Percentiles rank a stretch among this genome's conserved stretches.
Conservation (phyloP, 2,113 vertebrate species). For the Platanista minor region DNA sequence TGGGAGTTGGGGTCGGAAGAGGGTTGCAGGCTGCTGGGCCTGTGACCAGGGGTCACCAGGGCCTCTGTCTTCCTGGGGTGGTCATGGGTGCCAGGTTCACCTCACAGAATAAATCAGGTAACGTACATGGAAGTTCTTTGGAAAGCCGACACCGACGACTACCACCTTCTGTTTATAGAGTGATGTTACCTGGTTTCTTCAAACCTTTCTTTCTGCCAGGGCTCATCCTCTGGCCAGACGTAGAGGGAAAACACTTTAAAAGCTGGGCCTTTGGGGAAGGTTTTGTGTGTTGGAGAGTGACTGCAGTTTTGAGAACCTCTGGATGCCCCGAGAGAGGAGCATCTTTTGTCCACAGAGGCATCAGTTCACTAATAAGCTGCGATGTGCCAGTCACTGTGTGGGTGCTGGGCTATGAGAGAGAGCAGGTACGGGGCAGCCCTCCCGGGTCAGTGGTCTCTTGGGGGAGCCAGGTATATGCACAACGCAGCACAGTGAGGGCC, state of each 20-base stretch:
- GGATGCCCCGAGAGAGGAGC: too few species aligned
- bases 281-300: too few species aligned
- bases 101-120: not conserved
- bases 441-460: fast-evolving
- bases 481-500: fast-evolving
- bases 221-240: not conserved
- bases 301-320: not conserved
- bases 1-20: not conserved
- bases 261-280: not conserved
- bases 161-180: not conserved
- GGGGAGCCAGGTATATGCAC: fast-evolving
- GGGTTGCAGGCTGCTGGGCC: not conserved
- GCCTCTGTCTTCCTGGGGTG: not conserved
- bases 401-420: not conserved
- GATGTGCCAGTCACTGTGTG: fast-evolving
- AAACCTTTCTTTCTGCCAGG: not conserved
- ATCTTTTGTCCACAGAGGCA: not conserved
- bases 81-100: not conserved
- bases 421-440: not conserved
- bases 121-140: not conserved
- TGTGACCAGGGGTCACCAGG: not conserved
- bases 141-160: not conserved
- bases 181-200: not conserved
- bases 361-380: not conserved
- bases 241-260: not conserved